Base-by-base conservation (phyloP, 2,113 vertebrate genomes). In the Syngnathus typhle region DNA sequence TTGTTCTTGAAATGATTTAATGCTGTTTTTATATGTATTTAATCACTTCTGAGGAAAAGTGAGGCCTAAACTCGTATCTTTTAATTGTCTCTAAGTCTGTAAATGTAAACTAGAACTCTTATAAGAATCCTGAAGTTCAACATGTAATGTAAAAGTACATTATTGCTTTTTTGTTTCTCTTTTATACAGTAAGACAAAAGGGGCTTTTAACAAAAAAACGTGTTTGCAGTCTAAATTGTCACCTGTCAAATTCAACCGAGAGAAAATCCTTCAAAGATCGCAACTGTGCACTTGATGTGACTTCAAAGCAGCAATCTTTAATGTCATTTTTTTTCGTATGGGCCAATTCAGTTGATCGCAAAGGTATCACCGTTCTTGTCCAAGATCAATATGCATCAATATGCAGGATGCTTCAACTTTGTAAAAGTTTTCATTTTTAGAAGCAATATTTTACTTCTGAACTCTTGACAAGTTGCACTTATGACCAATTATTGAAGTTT, bases 401-500 rank as follows among this genome's bases (percentile, higher is more conserved):
- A 36, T 58, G 49, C 19, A 21, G 46, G 2, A 52, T 52, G 55
- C 27, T 36, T 58, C 18, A 15, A 58, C 55, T 36, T 58, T 55
- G 52, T 27, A 55, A 55, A 55, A 55, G 52, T 88, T 81, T 78
- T 68, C 91, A 92, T 92, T 93, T 95, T 95, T 91, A 93, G 64
- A 83, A 92, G 93, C 92, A 93, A 94, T 94, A 94, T 76, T 74
- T 79, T 75, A 12, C n/a, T 68, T 87, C 91, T 88, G 92, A 92
- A 92, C 91, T 83, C 89, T 91, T 63, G 74, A 84, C 82, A 87
- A 86, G 93, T 92, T 92, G 91, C 93, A 93, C 92, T 87, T 90
- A 87, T 90, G 89, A 93, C 92, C 90, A 92, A 92, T 94, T 95
- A 92, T 93, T 93, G 89, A 90, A 61, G 91, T 72, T 92, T 93